Conservation (phyloP, 2,113 vertebrate genomes). For the Illadopsis cleaveri region DNA sequence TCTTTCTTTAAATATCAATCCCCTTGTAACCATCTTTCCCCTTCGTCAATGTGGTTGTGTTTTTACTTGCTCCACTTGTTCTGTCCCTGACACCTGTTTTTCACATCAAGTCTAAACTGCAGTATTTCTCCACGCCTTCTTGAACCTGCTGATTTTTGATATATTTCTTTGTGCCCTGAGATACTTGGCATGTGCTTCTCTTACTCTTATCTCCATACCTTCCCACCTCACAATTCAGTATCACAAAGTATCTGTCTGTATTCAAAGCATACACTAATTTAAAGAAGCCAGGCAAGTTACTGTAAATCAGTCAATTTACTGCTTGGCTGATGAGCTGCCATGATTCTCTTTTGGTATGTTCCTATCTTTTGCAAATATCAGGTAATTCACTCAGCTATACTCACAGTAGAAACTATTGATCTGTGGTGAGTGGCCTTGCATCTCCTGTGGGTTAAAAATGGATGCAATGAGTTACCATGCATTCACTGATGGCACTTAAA, state of each 20-base stretch:
- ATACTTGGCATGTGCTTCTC: background rate
- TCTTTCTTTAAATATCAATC: background rate
- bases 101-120: background rate
- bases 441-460: background rate
- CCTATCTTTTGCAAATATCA: background rate
- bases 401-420: background rate
- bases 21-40: background rate
- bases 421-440: background rate
- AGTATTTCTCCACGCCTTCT: background rate
- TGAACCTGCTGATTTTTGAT: background rate
- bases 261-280: background rate
- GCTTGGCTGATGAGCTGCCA: background rate
- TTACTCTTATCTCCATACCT: background rate
- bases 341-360: background rate
- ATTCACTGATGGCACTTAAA: background rate
- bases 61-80: background rate
- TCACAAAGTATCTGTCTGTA: background rate
- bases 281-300: background rate
- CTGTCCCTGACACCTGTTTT: background rate
- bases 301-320: background rate
- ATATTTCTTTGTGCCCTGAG: background rate
- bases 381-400: background rate
- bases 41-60: background rate
- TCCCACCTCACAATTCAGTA: background rate
- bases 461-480: background rate